Percentiles rank a stretch among this genome's conserved stretches.
Evolutionary conservation across 2,797 vertebrate genomes (phyloP).

Genomic region (Galago senegalensis): DNA sequence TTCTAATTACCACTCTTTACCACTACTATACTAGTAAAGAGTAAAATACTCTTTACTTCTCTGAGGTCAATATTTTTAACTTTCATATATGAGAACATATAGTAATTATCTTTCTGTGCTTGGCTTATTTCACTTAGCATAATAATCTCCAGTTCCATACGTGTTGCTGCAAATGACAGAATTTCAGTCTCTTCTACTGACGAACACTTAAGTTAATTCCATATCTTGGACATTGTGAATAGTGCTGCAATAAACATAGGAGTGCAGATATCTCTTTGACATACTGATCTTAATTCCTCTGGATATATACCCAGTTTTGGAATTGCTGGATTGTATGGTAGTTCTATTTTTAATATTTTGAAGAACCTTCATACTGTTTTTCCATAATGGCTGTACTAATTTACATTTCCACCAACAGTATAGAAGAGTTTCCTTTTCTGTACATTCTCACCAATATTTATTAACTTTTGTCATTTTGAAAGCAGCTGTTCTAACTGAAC

Average conservation of each 20-base stretch:
- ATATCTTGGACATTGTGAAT: not conserved
- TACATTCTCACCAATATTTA: too few relatives aligned
- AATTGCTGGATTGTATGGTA: not conserved
- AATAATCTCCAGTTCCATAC: not conserved
- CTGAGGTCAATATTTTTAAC: not conserved
- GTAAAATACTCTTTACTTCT: not conserved
- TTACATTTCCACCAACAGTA: too few relatives aligned
- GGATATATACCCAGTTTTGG: too few relatives aligned
- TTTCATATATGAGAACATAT: not conserved
- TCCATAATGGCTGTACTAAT: not conserved
- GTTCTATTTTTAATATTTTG: not conserved
- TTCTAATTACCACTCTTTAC: not conserved
- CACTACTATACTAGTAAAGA: too few relatives aligned
- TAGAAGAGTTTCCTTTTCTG: too few relatives aligned
- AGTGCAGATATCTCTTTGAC: too few relatives aligned
- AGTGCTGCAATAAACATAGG: not conserved
- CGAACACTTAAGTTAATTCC: not conserved
- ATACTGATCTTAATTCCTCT: too few relatives aligned
- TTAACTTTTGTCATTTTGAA: too few relatives aligned
- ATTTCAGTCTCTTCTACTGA: not conserved
- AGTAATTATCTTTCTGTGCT: not conserved
- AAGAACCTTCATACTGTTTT: not conserved
- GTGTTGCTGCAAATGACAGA: not conserved
- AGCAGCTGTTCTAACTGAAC: too few relatives aligned
- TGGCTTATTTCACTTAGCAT: not conserved